A percentile compares a stretch with the other conserved stretches of the same genome.
phyloP scores from a whole-genome alignment of 2,797 vertebrate species.

The Macropodus opercularis region DNA sequence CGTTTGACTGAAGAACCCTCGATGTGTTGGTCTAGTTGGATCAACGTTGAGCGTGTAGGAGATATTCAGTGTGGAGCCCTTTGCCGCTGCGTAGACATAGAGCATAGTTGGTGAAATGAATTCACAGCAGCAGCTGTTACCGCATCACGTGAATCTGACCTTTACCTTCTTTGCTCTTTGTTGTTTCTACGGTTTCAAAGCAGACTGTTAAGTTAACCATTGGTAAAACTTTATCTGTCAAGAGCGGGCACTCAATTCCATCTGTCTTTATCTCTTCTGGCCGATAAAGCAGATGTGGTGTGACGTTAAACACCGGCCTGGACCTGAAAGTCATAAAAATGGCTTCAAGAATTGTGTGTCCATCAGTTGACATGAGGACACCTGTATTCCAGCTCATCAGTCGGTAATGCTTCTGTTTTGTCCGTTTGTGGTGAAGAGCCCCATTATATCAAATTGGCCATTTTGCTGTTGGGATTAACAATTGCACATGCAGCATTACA shows the following conservation, averaged over 20 bases:
- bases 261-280: conserved; percentile 76
- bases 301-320: conserved; percentile 75
- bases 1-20: conserved; percentile 67
- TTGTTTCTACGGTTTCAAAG: conserved; percentile 67
- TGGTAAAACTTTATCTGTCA: conserved; percentile 15
- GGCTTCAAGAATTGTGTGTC: too few relatives aligned
- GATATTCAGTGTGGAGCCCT: conserved; percentile 63
- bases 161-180: conserved; percentile 67
- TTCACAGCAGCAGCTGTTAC: neutral
- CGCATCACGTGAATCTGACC: neutral
- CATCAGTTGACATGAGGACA: too few relatives aligned
- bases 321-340: conserved; percentile 69
- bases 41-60: conserved; percentile 77
- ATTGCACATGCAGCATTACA: neutral
- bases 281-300: conserved; percentile 57
- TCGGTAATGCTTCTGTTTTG: conserved; percentile 1
- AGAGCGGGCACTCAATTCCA: conserved; percentile 62
- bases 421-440: neutral
- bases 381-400: neutral
- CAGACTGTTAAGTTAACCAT: conserved; percentile 69
- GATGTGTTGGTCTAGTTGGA: conserved; percentile 58
- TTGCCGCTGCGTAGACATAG: conserved; percentile 25
- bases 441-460: too few relatives aligned
- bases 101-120: neutral
- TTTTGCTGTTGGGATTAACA: too few relatives aligned